Conservation (phyloP, 1,140 invertebrate species). For the Asbolus verrucosus region DNA sequence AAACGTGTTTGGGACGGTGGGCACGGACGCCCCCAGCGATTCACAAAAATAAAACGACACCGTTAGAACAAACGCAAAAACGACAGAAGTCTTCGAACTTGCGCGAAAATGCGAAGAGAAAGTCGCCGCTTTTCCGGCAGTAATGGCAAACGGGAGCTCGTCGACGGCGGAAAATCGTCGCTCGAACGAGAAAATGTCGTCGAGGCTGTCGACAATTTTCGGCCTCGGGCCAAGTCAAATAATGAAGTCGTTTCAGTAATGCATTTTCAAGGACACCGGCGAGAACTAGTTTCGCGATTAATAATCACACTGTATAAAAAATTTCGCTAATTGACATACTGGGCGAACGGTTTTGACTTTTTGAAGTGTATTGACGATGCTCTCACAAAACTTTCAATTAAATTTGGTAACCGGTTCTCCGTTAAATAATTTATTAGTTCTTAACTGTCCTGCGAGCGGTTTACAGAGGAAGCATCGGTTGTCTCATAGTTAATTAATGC, state of each 20-base stretch:
- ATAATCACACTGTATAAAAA: not conserved
- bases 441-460: conserved; percentile 7
- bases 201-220: not conserved
- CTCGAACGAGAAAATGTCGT: too few relatives aligned
- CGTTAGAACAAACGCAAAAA: too few relatives aligned
- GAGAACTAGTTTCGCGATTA: conserved; percentile 22
- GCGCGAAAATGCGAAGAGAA: too few relatives aligned
- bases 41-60: too few relatives aligned
- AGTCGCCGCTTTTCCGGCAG: too few relatives aligned
- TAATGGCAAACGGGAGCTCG: too few relatives aligned
- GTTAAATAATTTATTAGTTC: conserved; percentile 32
- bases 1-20: too few relatives aligned
- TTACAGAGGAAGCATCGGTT: conserved; percentile 6
- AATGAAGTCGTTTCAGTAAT: conserved; percentile 19
- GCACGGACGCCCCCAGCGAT: too few relatives aligned
- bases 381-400: conserved; percentile 12
- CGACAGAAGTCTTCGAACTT: too few relatives aligned
- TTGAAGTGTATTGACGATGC: not conserved
- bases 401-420: conserved; percentile 18
- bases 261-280: conserved; percentile 12
- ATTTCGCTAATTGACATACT: not conserved
- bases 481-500: not conserved
- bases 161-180: too few relatives aligned
- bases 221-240: conserved; percentile 22
- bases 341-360: not conserved